A percentile compares a stretch with the other conserved stretches of the same genome.
Evolutionary conservation across 2,113 vertebrate species (phyloP).

Genomic region (Phyllostomus hastatus): DNA sequence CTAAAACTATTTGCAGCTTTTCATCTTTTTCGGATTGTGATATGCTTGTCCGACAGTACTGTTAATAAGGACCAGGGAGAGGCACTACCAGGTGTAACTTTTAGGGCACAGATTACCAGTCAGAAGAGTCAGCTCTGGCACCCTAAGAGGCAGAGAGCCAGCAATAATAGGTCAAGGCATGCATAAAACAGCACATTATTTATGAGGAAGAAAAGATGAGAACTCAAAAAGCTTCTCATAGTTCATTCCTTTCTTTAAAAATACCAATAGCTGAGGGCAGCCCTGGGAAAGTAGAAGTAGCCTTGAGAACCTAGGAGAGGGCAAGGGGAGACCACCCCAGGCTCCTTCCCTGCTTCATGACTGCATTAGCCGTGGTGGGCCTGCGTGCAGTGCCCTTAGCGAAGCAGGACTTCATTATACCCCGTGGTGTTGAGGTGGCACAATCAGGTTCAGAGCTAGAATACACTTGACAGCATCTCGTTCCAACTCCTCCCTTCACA

Average conservation of each 20-base stretch:
- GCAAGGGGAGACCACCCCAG: background rate
- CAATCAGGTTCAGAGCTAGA: background rate
- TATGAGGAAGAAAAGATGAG: background rate
- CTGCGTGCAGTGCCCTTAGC: background rate
- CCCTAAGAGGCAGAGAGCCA: background rate
- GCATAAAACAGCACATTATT: background rate
- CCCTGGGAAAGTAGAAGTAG: background rate
- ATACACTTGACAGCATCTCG: background rate
- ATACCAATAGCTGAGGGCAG: background rate
- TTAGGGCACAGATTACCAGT: background rate
- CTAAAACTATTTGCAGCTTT: background rate
- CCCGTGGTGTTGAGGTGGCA: background rate
- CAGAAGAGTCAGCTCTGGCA: background rate
- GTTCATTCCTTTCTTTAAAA: background rate
- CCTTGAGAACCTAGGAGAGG: background rate
- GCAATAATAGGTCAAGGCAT: background rate
- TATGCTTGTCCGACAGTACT: background rate
- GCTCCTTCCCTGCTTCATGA: background rate
- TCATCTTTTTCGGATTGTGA: background rate
- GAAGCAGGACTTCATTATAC: background rate
- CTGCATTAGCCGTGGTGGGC: background rate
- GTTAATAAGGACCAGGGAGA: background rate
- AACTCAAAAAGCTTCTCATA: background rate
- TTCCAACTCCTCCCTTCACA: background rate
- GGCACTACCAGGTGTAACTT: background rate